Evolutionary conservation across 2,797 vertebrate species (phyloP), one percentile per base, ranked within the genome.

Genomic region (Ispidina lecontei): DNA sequence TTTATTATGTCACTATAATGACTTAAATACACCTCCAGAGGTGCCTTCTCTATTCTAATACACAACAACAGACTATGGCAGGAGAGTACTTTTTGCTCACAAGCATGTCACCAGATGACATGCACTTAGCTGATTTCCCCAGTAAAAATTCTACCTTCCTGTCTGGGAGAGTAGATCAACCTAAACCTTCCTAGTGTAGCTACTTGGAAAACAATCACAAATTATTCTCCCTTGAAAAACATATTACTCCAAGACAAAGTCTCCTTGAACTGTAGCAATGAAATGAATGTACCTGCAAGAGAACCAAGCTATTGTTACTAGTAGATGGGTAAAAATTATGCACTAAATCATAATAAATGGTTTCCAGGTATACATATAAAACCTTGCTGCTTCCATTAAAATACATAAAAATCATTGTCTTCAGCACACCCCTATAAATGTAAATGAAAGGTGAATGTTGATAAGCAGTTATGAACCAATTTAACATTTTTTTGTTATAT

Each of bases 251-350:
- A 82, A 84, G 49, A 29, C 47, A 87, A 67, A 56, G 54, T 75
- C 37, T 91, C 74, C 80, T 67, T 81, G 74, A 94, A 81, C 63
- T 62, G 28, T 20, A 78, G 12, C n/a, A 89, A 91, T 20, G 59
- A 73, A 89, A 76, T 1, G 4, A 80, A 81, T 15, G 19, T 17
- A 88, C 39, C 43, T 28, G 39, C 33, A 94, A 77, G 63, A 58
- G 69, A 74, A 90, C 21, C n/a, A 71, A 89, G 58, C 33, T 77
- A 51, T 37, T 86, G 44, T 58, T 72, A 75, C 39, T 37, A 63
- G 35, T 59, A 87, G 44, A 49, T 2, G 4, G 56, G 56, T 31
- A 81, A 90, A 63, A 75, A 67, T 43, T 88, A 28, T 73, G 81
- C 77, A 73, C 25, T 80, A 37, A 69, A 56, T 82, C 63, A 74